Evolutionary conservation across 2,888 invertebrate genomes (phyloP), one percentile per base, ranked within the genome.

Genomic region (Tribolium freemani): DNA sequence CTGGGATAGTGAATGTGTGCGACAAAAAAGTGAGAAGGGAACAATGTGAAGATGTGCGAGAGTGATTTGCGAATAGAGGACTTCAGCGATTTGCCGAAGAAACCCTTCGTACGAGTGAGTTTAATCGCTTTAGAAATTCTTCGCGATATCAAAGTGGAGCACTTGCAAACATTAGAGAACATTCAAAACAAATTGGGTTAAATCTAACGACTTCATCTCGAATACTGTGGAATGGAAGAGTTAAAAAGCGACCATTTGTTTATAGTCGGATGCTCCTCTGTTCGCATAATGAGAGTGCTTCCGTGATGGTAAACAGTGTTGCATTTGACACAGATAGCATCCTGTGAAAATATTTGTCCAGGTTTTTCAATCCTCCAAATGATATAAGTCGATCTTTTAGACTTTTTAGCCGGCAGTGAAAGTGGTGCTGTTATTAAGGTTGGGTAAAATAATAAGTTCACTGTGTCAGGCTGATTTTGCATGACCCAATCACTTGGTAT

Each of bases 1-100:
- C 50, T 4, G 26, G 20, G 20, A 53, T 21, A 3, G 21, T 53
- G 53, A 53, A 53, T n/a, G n/a, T n/a, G 53, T 53, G 53, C 30
- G 8, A 9, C 5, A 31, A 9, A 13, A 21, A n/a, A 60, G 60
- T 60, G 60, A 46, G 13, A 30, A n/a, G 31, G 20, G 64, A 30
- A 64, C 31, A 64, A 64, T 64, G 64, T 53, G 56, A 69, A 69
- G 60, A 69, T 69, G 69, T 68, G 68, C 58, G 68, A 68, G 21
- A 69, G 60, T 45, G 69, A 69, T 20, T 60, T 69, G 20, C 53
- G 58, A 51, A 60, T 60, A 21, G 53, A 51, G 11, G 68, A 68
- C 10, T 58, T 68, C 50, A 26, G 20, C 26, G 69, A 69, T 8
- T 48, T 69, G 45, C 69, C 69, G 9, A 69, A 60, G 45, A 69